Percentiles rank a stretch among this genome's conserved stretches.
Evolutionary conservation across 2,113 vertebrate species (phyloP).

Genomic region (Phylloscopus trochiloides): DNA sequence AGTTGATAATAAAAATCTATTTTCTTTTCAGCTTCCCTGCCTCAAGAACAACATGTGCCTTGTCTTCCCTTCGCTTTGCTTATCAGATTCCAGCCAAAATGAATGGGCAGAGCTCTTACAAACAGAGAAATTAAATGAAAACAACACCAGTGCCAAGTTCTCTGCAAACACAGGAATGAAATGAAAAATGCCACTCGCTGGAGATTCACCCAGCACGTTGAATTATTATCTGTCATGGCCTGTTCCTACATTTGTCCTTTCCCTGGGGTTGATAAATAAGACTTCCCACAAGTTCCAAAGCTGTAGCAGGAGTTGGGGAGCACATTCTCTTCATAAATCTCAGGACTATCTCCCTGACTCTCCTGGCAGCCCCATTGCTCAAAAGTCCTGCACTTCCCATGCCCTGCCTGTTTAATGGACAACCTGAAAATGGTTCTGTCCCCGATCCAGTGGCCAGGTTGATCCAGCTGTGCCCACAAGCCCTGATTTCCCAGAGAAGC

Average conservation of each 20-base stretch:
- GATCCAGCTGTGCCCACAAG: neutral
- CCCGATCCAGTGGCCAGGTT: neutral
- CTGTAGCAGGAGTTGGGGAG: constrained; percentile 34
- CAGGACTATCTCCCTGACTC: constrained; percentile 13
- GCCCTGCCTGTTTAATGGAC: neutral
- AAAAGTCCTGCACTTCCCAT: neutral
- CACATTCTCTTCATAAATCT: constrained; percentile 56
- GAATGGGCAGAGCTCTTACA: constrained; percentile 60
- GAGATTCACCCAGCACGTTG: constrained; percentile 33
- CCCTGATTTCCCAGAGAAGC: neutral
- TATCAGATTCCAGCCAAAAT: constrained; percentile 65
- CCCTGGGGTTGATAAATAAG: constrained; percentile 60
- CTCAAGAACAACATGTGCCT: constrained; percentile 43
- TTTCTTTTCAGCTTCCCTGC: constrained; percentile 28
- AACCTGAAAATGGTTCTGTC: neutral
- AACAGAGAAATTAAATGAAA: constrained; percentile 70
- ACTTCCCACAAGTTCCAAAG: constrained; percentile 42
- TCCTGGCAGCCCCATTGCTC: constrained; percentile 53
- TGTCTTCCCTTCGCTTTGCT: constrained; percentile 3
- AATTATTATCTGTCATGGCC: constrained; percentile 60
- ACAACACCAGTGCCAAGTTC: constrained; percentile 56
- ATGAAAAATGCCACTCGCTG: constrained; percentile 59
- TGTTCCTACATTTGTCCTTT: constrained; percentile 60
- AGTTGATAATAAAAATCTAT: constrained; percentile 48
- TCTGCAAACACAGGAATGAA: constrained; percentile 62